These are phyloP conservation scores for Leuctra nigra DNA, from an alignment of 2,888 invertebrate genomes.

Conservation along the genomic window DNA sequence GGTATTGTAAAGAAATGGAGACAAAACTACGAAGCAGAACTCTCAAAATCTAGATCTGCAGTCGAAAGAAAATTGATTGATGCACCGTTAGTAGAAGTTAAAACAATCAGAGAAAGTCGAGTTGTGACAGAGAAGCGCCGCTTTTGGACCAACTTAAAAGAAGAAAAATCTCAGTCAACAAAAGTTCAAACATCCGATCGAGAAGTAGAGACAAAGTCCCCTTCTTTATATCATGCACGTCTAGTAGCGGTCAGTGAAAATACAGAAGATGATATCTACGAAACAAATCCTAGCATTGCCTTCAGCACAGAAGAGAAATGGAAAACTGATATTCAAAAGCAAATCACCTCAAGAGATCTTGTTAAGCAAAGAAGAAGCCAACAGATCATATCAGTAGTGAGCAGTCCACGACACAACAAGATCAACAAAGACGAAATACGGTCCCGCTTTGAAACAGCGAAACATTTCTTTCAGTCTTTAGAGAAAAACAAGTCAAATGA, in stretches of 20 bases:
- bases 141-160: neutral
- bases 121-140: neutral
- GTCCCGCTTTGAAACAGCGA: constrained; percentile 45
- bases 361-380: neutral
- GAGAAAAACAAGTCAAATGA: constrained; percentile 39
- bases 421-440: constrained; percentile 38
- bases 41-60: neutral
- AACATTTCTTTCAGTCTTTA: constrained; percentile 46
- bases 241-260: constrained; percentile 5
- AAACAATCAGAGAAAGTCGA: neutral
- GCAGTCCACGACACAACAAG: neutral
- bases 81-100: neutral
- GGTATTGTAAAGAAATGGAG: no score
- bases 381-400: neutral
- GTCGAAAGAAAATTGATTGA: neutral
- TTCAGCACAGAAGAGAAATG: neutral
- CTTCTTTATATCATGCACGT: neutral
- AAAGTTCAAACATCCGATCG: neutral
- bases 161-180: neutral
- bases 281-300: neutral
- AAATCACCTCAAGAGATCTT: neutral
- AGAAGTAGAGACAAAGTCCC: neutral
- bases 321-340: neutral
- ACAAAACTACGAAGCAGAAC: neutral
- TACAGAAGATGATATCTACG: neutral